Conservation (phyloP, 1,140 invertebrate genomes). For the Odontomachus brunneus region DNA sequence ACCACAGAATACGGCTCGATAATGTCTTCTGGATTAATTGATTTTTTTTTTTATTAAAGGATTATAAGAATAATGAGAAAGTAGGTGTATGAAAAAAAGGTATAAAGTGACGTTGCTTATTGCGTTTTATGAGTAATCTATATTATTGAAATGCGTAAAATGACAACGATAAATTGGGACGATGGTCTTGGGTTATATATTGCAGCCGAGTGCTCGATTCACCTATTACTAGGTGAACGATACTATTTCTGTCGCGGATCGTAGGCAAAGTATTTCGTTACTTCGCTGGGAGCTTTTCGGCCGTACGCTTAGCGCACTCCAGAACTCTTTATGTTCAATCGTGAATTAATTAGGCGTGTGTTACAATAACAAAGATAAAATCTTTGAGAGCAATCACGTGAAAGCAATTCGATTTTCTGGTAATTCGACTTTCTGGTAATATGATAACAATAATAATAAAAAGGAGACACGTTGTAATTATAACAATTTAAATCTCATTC, state of each 20-base stretch:
- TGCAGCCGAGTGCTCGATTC: constrained; percentile 66
- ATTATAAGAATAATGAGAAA: neutral
- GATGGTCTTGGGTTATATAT: constrained; percentile 56
- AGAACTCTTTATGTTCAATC: constrained; percentile 11
- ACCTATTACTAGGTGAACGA: constrained; percentile 65
- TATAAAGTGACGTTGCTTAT: constrained; percentile 9
- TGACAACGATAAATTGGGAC: constrained; percentile 58
- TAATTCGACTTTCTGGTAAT: constrained; percentile 1
- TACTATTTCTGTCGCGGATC: constrained; percentile 68
- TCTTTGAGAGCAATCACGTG: neutral
- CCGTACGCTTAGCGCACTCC: constrained; percentile 11
- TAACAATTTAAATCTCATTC: constrained; percentile 22
- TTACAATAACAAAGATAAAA: constrained; percentile 14
- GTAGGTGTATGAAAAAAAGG: neutral
- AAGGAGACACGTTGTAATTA: neutral
- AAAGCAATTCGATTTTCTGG: neutral
- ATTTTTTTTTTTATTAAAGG: neutral
- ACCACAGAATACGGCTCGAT: neutral
- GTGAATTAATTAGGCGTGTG: constrained; percentile 5
- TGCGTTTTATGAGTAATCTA: neutral
- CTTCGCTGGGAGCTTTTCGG: constrained; percentile 36
- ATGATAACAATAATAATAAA: neutral
- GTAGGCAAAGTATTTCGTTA: constrained; percentile 58
- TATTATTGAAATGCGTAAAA: constrained; percentile 31
- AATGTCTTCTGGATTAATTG: neutral